phyloP scores from a whole-genome alignment of 2,797 vertebrate species.

The Leptatherina wallacei region DNA sequence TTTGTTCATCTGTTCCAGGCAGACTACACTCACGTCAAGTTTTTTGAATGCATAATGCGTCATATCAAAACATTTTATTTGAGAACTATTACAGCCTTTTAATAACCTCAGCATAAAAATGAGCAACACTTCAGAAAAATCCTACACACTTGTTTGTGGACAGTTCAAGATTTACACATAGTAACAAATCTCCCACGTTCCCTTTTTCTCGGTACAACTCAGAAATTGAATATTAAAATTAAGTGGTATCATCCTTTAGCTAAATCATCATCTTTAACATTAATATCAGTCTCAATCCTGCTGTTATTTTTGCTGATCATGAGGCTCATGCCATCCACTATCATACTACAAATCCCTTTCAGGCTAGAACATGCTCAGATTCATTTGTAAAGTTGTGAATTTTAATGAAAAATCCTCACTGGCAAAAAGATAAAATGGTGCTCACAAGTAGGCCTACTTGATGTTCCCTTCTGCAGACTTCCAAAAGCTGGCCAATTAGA shows the following conservation, averaged over 20 bases:
- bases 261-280: background rate
- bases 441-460: background rate
- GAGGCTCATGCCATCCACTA: background rate
- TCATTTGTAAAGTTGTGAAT: background rate
- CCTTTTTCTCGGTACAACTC: background rate
- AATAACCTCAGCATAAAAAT: background rate
- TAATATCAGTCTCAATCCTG: background rate
- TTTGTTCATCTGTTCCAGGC: background rate
- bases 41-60: background rate
- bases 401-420: background rate
- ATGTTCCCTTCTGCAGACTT: background rate
- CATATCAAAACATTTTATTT: background rate
- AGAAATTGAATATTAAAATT: background rate
- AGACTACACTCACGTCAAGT: background rate
- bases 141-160: background rate
- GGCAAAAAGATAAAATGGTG: background rate
- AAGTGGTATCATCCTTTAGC: background rate
- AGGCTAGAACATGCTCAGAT: background rate
- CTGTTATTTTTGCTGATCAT: background rate
- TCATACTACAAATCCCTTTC: background rate
- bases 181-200: background rate
- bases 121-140: background rate
- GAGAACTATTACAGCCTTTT: background rate
- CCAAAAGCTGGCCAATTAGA: background rate
- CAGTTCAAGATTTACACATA: background rate